Evolutionary conservation across 2,888 invertebrate genomes (phyloP).

Genomic region (Plusia festucae): DNA sequence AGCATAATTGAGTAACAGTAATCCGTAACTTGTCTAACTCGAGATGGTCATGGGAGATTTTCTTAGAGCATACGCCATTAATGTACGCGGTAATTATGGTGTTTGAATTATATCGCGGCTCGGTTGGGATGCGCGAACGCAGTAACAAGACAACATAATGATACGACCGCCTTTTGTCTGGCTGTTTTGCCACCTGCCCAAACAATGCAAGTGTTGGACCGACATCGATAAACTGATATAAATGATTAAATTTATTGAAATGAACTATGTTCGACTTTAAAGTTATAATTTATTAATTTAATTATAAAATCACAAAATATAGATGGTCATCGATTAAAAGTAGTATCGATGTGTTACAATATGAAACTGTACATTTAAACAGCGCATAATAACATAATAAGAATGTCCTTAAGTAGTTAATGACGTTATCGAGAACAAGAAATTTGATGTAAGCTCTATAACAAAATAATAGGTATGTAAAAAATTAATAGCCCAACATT

Average conservation of each 20-base stretch:
- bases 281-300: too few relatives aligned
- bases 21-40: conserved; percentile 44
- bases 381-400: conserved; percentile 1
- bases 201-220: conserved; percentile 74
- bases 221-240: conserved; percentile 61
- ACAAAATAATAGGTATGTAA: conserved; percentile 18
- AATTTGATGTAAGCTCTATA: conserved; percentile 18
- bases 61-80: conserved; percentile 71
- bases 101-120: conserved; percentile 80
- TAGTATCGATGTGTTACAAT: background rate
- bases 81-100: conserved; percentile 83
- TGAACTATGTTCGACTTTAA: too few relatives aligned
- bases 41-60: conserved; percentile 66
- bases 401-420: conserved; percentile 11
- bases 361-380: background rate
- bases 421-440: conserved; percentile 22
- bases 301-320: too few relatives aligned
- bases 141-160: conserved; percentile 89
- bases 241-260: background rate
- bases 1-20: conserved; percentile 44
- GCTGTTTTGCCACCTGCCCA: conserved; percentile 89
- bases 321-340: background rate
- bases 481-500: conserved; percentile 21
- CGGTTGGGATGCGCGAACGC: conserved; percentile 79
- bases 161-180: conserved; percentile 86